A percentile compares a stretch with the other conserved stretches of the same genome.
phyloP scores from a whole-genome alignment of 2,888 invertebrate genomes.

The Gnatocerus cornutus region DNA sequence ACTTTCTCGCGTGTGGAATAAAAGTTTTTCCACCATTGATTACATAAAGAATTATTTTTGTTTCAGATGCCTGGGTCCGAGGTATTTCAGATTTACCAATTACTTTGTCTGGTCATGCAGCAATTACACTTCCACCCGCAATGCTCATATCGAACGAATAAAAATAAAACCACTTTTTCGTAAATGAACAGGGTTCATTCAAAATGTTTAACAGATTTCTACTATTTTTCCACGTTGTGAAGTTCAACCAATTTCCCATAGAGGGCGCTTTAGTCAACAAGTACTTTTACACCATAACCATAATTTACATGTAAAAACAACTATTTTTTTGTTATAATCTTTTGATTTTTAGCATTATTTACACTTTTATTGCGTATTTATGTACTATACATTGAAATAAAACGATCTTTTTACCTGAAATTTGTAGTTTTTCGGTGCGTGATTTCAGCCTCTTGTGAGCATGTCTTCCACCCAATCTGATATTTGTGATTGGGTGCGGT shows the following conservation, averaged over 20 bases:
- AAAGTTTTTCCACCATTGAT: neutral
- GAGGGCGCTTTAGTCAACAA: constrained; percentile 4
- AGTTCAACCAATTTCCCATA: neutral
- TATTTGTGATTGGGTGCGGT: constrained; percentile 61
- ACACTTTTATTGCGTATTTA: constrained; percentile 5
- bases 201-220: too few relatives aligned
- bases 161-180: constrained; percentile 11
- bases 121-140: constrained; percentile 71
- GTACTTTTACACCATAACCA: constrained; percentile 24
- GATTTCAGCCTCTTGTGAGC: constrained; percentile 45
- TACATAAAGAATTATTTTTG: neutral
- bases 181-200: neutral
- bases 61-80: constrained; percentile 74
- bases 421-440: constrained; percentile 39
- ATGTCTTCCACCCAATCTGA: constrained; percentile 39
- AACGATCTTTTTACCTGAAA: constrained; percentile 2
- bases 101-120: constrained; percentile 77
- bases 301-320: neutral
- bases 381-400: constrained; percentile 1
- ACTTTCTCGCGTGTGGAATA: neutral
- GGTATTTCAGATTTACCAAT: constrained; percentile 77
- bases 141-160: constrained; percentile 55
- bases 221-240: neutral
- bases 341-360: constrained; percentile 3
- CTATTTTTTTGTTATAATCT: neutral